Conservation (phyloP, 2,797 vertebrate genomes). For the Petrocephalus sullivani region DNA sequence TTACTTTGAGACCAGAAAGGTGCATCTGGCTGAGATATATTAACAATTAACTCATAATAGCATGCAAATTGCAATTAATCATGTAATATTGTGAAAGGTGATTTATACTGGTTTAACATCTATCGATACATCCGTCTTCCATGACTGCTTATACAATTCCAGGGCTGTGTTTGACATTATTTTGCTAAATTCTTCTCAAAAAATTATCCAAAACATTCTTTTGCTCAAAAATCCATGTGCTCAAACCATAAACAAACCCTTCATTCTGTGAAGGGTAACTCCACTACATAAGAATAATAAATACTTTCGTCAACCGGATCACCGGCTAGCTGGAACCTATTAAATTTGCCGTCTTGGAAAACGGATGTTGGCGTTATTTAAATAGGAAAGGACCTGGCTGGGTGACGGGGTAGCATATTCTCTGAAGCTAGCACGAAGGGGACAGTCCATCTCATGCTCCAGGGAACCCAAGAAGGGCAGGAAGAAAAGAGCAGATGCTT, state of each 20-base stretch:
- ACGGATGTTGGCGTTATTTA: background rate
- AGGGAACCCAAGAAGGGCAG: background rate
- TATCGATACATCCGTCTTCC: background rate
- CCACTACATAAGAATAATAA: slow-evolving; percentile 10
- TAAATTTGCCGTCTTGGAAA: slow-evolving; percentile 7
- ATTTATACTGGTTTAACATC: slow-evolving; percentile 3
- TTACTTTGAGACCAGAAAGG: background rate
- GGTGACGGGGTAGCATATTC: background rate
- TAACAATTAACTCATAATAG: background rate
- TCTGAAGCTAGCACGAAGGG: background rate
- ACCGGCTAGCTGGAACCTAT: background rate
- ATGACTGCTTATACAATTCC: background rate
- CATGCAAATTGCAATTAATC: background rate
- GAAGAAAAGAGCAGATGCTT: background rate
- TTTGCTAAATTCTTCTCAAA: background rate
- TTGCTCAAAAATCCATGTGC: background rate
- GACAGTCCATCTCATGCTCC: background rate
- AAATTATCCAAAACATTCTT: background rate
- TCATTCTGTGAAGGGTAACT: background rate
- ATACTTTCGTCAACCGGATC: background rate
- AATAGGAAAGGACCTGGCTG: background rate
- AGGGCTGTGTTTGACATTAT: background rate
- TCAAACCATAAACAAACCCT: background rate
- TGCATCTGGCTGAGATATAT: background rate
- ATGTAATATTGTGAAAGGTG: background rate